Evolutionary conservation across 2,888 invertebrate species (phyloP).

Genomic region (Platycnemis pennipes): DNA sequence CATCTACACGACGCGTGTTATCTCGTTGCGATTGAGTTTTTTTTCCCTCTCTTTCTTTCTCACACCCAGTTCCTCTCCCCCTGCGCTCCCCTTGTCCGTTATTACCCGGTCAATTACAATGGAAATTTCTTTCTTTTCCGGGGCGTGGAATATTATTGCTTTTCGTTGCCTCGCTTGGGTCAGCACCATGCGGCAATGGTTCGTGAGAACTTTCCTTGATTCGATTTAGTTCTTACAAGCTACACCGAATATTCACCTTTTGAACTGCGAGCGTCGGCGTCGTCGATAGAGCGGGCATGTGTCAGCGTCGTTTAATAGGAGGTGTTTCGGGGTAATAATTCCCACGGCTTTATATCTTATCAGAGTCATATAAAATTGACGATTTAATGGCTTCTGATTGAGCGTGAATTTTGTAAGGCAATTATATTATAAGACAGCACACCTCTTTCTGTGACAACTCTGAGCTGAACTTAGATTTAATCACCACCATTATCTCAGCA

Average conservation of each 20-base stretch:
- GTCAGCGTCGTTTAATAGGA: neutral
- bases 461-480: too few relatives aligned
- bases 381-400: neutral
- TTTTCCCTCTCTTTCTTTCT: neutral
- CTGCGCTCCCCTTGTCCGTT: neutral
- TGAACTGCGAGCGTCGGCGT: too few relatives aligned
- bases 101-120: neutral
- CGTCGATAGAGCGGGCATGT: neutral
- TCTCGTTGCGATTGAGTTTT: neutral
- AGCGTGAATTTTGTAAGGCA: neutral
- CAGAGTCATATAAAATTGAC: neutral
- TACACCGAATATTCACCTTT: neutral
- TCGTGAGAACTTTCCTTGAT: conserved; percentile 45
- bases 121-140: neutral
- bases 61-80: neutral
- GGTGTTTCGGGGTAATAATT: conserved; percentile 8
- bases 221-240: neutral
- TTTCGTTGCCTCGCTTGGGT: neutral
- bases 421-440: neutral
- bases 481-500: too few relatives aligned
- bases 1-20: neutral
- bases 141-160: conserved; percentile 64
- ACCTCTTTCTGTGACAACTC: too few relatives aligned
- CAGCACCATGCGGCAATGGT: neutral
- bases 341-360: neutral